Evolutionary conservation across 2,888 invertebrate species (phyloP).

Genomic region (Micropterix aruncella): DNA sequence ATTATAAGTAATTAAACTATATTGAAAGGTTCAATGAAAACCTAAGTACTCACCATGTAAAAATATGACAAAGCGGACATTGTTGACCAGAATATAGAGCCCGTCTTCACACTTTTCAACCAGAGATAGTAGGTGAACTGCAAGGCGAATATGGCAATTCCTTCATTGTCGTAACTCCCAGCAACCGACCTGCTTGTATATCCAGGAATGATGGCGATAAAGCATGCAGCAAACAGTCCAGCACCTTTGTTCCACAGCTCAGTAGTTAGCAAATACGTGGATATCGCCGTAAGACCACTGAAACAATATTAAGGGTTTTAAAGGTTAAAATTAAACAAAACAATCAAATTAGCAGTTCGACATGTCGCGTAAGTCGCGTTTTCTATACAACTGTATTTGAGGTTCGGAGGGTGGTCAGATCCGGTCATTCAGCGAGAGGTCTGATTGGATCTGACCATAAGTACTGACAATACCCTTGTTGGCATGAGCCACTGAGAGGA

Average conservation of each 20-base stretch:
- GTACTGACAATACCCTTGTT: too few relatives aligned
- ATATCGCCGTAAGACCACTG: constrained; percentile 95
- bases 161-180: constrained; percentile 99
- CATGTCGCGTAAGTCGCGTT: too few relatives aligned
- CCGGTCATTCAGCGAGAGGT: too few relatives aligned
- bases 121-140: constrained; percentile 97
- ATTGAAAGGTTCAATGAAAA: too few relatives aligned
- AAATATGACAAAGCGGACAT: constrained; percentile 94
- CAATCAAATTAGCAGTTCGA: too few relatives aligned
- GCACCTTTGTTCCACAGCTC: constrained; percentile 96
- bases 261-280: constrained; percentile 94
- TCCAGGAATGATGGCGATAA: constrained; percentile 97
- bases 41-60: constrained; percentile 95
- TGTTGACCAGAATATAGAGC: constrained; percentile 93
- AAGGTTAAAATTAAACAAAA: too few relatives aligned
- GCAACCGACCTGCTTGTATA: constrained; percentile 98
- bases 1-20: too few relatives aligned
- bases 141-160: constrained; percentile 98
- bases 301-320: too few relatives aligned
- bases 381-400: too few relatives aligned
- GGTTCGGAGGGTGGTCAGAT: too few relatives aligned
- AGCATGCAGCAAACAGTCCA: constrained; percentile 95
- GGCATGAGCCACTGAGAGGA: too few relatives aligned
- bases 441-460: too few relatives aligned
- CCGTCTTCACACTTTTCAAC: constrained; percentile 96